Conservation (phyloP, 2,113 vertebrate species). For the Ameiurus melas region DNA sequence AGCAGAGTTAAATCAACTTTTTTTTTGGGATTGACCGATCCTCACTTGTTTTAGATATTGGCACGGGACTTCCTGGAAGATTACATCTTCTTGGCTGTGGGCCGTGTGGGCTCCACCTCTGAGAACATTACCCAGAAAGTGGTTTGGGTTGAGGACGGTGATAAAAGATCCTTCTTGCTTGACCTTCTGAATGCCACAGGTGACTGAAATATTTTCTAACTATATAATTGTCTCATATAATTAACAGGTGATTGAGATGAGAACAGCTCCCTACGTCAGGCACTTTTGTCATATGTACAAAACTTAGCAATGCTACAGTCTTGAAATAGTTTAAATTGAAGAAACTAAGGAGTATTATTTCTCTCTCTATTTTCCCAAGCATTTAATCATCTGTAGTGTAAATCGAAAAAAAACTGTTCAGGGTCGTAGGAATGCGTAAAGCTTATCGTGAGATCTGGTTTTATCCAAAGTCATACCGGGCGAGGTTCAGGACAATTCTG, state of each 20-base stretch:
- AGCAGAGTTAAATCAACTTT: not conserved
- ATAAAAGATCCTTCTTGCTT: conserved; percentile 96
- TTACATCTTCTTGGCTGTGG: conserved; percentile 96
- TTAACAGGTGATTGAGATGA: not conserved
- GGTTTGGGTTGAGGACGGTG: conserved; percentile 97
- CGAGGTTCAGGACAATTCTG: conserved; percentile 75
- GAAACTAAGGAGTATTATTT: not conserved
- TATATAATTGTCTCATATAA: not conserved
- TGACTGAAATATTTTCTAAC: conserved; percentile 59
- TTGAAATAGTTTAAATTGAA: not conserved
- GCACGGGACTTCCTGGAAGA: conserved; percentile 98
- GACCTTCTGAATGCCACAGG: conserved; percentile 97
- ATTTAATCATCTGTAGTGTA: not conserved
- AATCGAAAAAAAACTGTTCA: not conserved
- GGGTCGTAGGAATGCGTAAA: conserved; percentile 16
- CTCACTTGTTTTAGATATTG: conserved; percentile 78
- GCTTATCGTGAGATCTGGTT: conserved; percentile 70
- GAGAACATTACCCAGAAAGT: conserved; percentile 99
- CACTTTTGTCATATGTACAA: not conserved
- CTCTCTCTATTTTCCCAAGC: not conserved
- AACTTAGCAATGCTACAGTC: not conserved
- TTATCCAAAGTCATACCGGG: conserved; percentile 76
- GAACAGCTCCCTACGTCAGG: not conserved
- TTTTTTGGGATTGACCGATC: not conserved
- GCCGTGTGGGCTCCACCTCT: conserved; percentile 95